A percentile compares a stretch with the other conserved stretches of the same genome.
Conservation (phyloP, 2,797 vertebrate species). For the Alosa sapidissima region DNA sequence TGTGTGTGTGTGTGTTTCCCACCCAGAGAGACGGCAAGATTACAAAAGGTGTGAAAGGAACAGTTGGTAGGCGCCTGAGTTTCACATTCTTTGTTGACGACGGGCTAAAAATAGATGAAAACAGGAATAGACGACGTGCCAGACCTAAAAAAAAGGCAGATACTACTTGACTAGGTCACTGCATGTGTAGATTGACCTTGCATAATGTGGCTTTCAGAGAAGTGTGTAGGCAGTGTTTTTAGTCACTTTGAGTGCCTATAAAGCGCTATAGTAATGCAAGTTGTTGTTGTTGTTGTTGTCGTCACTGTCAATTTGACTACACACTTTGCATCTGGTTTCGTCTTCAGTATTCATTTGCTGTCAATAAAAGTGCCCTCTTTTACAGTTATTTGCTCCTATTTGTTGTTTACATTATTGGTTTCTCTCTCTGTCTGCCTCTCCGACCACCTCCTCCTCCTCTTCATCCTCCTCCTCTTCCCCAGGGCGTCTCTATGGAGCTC, state of each 20-base stretch:
- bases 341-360: background rate
- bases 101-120: background rate
- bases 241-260: background rate
- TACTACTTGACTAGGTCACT: slow-evolving; percentile 4
- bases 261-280: no score
- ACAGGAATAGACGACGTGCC: background rate
- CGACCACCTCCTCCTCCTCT: background rate
- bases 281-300: no score
- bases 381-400: background rate
- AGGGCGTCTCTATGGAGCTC: slow-evolving; percentile 99
- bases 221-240: background rate
- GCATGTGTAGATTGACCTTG: slow-evolving; percentile 7
- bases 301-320: background rate
- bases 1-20: slow-evolving; percentile 42
- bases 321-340: background rate
- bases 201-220: background rate
- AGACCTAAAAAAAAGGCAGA: slow-evolving; percentile 17
- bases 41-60: slow-evolving; percentile 43
- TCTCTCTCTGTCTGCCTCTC: background rate
- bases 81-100: background rate
- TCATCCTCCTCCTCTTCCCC: slow-evolving; percentile 44
- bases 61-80: slow-evolving; percentile 38
- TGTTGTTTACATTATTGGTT: background rate
- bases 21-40: slow-evolving; percentile 31
- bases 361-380: background rate